phyloP scores from a whole-genome alignment of 2,113 vertebrate genomes.

The Menura novaehollandiae region DNA sequence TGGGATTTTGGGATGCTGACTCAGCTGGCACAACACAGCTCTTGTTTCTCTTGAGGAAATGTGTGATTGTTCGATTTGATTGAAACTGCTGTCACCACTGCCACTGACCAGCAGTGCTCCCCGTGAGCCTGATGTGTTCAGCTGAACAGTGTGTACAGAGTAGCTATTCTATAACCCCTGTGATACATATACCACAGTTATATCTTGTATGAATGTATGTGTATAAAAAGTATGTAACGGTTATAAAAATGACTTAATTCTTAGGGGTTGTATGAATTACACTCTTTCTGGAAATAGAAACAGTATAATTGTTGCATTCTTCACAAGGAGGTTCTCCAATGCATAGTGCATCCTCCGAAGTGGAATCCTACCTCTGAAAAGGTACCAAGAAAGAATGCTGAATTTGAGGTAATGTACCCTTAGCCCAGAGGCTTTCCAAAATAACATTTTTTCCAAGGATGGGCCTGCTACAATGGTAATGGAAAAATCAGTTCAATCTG shows the following conservation, averaged over 20 bases:
- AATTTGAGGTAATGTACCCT: background rate
- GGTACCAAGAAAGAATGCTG: background rate
- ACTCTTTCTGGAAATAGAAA: background rate
- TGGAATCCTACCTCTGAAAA: background rate
- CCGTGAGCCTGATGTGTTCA: background rate
- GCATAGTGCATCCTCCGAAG: background rate
- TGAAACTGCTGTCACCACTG: background rate
- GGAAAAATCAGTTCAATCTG: background rate
- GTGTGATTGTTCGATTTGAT: rapidly evolving
- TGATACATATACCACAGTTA: background rate
- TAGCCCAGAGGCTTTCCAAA: background rate
- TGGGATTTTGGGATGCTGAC: background rate
- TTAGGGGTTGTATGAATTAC: background rate
- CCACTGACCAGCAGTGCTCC: background rate
- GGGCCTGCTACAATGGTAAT: background rate
- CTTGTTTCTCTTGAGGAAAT: background rate
- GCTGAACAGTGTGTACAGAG: background rate
- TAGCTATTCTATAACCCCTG: background rate
- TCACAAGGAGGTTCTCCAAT: background rate
- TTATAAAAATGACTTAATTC: background rate
- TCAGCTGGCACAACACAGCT: background rate
- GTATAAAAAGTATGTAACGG: background rate
- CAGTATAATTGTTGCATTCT: background rate
- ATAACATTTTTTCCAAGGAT: background rate
- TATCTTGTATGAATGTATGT: background rate